Conservation (phyloP, 2,888 invertebrate genomes). For the Andrena hattorfiana region DNA sequence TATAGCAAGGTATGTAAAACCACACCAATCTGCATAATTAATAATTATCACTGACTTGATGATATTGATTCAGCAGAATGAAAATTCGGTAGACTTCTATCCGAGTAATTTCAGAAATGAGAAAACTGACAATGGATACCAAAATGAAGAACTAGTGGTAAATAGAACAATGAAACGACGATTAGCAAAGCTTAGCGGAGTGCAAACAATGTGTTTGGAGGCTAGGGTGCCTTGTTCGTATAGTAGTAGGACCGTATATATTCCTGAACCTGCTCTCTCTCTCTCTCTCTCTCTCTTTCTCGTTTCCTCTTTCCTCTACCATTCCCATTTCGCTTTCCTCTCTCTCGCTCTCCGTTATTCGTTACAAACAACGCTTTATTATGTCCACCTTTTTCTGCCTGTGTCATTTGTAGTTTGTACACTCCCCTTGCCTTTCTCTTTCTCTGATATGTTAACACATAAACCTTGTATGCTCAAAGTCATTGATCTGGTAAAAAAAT, state of each 20-base stretch:
- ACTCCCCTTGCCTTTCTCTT: constrained; percentile 63
- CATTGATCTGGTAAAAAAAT: constrained; percentile 67
- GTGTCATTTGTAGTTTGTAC: constrained; percentile 42
- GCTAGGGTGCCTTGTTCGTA: constrained; percentile 87
- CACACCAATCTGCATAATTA: constrained; percentile 75
- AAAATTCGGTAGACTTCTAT: constrained; percentile 55
- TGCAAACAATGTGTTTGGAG: constrained; percentile 96
- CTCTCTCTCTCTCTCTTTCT: constrained; percentile 64
- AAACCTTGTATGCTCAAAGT: constrained; percentile 72
- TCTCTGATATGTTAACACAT: constrained; percentile 67
- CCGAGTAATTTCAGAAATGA: constrained; percentile 64
- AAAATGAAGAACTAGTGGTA: constrained; percentile 76
- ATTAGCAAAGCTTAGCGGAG: constrained; percentile 86
- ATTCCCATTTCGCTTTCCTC: constrained; percentile 32
- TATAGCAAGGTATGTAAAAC: constrained; percentile 78
- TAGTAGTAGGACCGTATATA: constrained; percentile 61
- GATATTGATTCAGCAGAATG: constrained; percentile 65
- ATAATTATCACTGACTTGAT: constrained; percentile 53
- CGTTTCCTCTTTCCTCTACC: constrained; percentile 63
- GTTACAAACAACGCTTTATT: constrained; percentile 36
- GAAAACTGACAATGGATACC: constrained; percentile 70
- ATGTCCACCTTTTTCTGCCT: constrained; percentile 62
- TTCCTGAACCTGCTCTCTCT: constrained; percentile 61
- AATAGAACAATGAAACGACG: constrained; percentile 78
- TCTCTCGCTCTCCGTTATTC: constrained; percentile 45